Base-by-base conservation (phyloP, 2,888 invertebrate species). In the Drosophila quinaria region DNA sequence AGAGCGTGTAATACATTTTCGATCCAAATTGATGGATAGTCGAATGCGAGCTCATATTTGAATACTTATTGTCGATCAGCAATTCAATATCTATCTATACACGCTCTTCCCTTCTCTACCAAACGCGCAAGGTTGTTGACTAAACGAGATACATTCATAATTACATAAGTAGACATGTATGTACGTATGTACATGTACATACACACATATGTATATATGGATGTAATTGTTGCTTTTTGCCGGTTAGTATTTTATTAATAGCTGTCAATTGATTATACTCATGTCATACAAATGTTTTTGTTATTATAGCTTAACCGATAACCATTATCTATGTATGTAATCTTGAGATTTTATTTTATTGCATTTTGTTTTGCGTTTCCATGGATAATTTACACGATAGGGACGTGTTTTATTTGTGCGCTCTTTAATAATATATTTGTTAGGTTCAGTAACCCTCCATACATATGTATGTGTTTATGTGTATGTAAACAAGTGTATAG, bases 261-360 rank as follows among this genome's bases (percentile, higher is more conserved):
- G 31, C 64, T 61, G 44, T 29, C 55, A 51, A 46, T 70, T 50
- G 50, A 60, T 59, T 63, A 66, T 65, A 63, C 54, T n/a, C 52
- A 46, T 66, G 63, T 70, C 72, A 81, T 83, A 83, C 72, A 72
- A 83, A 81, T 78, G 72, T 46, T 55, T 78, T 67, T 54, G 78
- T 83, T 54, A 81, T 83, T 80, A 80, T 70, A 41, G 50, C 58
- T 47, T 64, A 46, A 39, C 56, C 65, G 61, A 56, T 61, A 46
- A 22, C 9, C 22, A 64, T 69, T 72, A 63, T 75, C 70, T 62
- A 41, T 62, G 55, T 62, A 31, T 62, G 47, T 65, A 59, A 76
- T 61, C 71, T 39, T 25, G 25, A 29, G 42, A 50, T 60, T 74
- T 50, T 46, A 65, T 70, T 75, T 56, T 49, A 66, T 71, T 67